Conservation (phyloP, 2,888 invertebrate species). For the Limnephilus lunatus region DNA sequence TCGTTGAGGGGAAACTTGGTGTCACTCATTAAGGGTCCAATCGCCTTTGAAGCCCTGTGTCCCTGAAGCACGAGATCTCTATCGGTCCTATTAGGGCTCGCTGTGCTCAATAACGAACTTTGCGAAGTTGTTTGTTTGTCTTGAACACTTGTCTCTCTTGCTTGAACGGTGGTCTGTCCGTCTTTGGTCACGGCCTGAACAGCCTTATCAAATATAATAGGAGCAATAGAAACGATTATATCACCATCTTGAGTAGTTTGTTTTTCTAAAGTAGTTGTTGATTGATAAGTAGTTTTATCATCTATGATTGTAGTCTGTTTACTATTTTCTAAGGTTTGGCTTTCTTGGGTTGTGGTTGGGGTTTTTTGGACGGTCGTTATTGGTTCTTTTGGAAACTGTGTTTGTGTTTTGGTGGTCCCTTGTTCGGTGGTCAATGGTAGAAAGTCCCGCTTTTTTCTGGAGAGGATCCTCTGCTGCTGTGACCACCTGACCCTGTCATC, state of each 20-base stretch:
- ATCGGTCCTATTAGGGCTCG: conserved; percentile 62
- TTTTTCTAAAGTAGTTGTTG: neutral
- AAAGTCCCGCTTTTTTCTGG: conserved; percentile 89
- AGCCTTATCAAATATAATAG: neutral
- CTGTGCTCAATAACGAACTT: conserved; percentile 67
- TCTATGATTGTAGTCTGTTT: neutral
- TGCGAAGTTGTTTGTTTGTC: neutral
- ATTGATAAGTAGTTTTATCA: neutral
- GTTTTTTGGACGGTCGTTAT: conserved; percentile 53
- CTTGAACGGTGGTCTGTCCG: conserved; percentile 70
- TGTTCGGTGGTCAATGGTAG: conserved; percentile 72
- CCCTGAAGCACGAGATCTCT: conserved; percentile 72
- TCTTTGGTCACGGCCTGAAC: conserved; percentile 67
- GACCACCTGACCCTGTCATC: conserved; percentile 90
- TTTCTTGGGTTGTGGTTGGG: conserved; percentile 67
- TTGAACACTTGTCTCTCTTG: conserved; percentile 66
- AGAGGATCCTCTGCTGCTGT: conserved; percentile 88
- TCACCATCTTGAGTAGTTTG: neutral
- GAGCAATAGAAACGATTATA: neutral
- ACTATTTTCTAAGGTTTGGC: neutral
- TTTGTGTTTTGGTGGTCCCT: conserved; percentile 6
- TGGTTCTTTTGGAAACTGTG: neutral
- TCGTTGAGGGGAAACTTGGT: conserved; percentile 82
- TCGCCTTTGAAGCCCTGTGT: conserved; percentile 52
- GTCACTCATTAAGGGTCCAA: conserved; percentile 72